Evolutionary conservation across 2,888 invertebrate species (phyloP).

Genomic region (Achlya flavicornis): DNA sequence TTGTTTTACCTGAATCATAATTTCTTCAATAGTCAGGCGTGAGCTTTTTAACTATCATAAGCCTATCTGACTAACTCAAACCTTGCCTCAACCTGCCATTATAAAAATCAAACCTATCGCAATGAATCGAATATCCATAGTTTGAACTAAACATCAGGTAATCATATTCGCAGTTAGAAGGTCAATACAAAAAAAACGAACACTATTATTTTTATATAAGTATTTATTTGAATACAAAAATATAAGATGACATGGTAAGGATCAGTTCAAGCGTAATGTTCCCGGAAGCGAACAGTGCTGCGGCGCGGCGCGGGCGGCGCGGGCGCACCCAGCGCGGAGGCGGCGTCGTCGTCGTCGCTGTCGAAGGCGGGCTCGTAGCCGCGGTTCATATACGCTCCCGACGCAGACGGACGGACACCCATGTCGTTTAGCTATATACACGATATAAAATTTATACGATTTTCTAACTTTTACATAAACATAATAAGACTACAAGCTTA

Average conservation of each 20-base stretch:
- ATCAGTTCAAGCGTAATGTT: slow-evolving; percentile 40
- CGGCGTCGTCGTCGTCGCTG: slow-evolving; percentile 86
- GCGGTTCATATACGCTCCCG: slow-evolving; percentile 82
- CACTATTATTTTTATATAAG: too few species aligned
- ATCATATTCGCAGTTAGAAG: too few species aligned
- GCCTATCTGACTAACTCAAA: not conserved
- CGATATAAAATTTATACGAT: not conserved
- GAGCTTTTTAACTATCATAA: not conserved
- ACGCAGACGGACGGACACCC: slow-evolving; percentile 45
- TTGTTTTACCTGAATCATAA: slow-evolving; percentile 18
- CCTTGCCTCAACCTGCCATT: too few species aligned
- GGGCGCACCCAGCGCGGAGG: slow-evolving; percentile 38
- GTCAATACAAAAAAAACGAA: too few species aligned
- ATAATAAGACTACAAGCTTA: not conserved
- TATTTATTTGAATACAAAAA: too few species aligned
- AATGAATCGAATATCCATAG: too few species aligned
- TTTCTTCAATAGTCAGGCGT: slow-evolving; percentile 24
- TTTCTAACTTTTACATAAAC: not conserved
- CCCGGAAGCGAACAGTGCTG: slow-evolving; percentile 66
- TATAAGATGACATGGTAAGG: not conserved
- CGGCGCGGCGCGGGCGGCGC: slow-evolving; percentile 52
- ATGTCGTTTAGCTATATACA: slow-evolving; percentile 68
- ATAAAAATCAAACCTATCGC: too few species aligned
- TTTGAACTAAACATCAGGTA: too few species aligned
- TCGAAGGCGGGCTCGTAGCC: slow-evolving; percentile 88